These are phyloP conservation scores for Thera obeliscata DNA, from an alignment of 2,888 invertebrate species.

Conservation along the genomic window DNA sequence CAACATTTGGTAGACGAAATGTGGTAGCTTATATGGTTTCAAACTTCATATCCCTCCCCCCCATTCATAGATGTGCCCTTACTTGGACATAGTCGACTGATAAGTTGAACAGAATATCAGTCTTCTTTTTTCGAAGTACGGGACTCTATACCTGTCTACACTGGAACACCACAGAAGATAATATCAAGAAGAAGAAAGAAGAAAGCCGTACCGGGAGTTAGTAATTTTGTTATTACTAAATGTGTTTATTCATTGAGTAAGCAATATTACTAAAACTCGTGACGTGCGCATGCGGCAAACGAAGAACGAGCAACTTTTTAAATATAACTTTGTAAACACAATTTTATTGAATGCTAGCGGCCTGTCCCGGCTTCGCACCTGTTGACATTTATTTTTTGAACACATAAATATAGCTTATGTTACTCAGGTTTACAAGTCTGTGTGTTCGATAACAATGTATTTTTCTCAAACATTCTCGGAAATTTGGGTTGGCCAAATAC, in stretches of 20 bases:
- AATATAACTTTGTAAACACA: too few species aligned
- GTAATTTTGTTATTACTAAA: slow-evolving; percentile 70
- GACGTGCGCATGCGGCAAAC: slow-evolving; percentile 25
- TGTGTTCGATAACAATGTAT: too few species aligned
- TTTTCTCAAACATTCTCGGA: too few species aligned
- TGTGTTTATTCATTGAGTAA: slow-evolving; percentile 57
- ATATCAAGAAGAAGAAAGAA: slow-evolving; percentile 35
- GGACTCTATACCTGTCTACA: slow-evolving; percentile 28
- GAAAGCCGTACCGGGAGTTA: slow-evolving; percentile 58
- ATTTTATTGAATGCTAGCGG: too few species aligned
- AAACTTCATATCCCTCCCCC: too few species aligned
- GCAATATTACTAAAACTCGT: slow-evolving; percentile 62
- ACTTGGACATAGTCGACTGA: slow-evolving; percentile 33
- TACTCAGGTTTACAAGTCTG: too few species aligned
- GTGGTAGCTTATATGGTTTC: too few species aligned
- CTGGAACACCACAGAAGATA: slow-evolving; percentile 9
- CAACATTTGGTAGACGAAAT: too few species aligned
- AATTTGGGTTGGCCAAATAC: too few species aligned
- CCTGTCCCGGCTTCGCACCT: too few species aligned
- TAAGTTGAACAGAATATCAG: slow-evolving; percentile 25
- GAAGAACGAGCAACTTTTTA: background rate
- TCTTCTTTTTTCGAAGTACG: slow-evolving; percentile 34
- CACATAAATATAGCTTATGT: too few species aligned
- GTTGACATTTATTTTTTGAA: too few species aligned
- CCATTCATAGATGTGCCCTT: slow-evolving; percentile 22